These are phyloP conservation scores for Lycopodina hypogea DNA, from an alignment of 37 sponge, comb jelly and placozoan species.

Conservation along the genomic window DNA sequence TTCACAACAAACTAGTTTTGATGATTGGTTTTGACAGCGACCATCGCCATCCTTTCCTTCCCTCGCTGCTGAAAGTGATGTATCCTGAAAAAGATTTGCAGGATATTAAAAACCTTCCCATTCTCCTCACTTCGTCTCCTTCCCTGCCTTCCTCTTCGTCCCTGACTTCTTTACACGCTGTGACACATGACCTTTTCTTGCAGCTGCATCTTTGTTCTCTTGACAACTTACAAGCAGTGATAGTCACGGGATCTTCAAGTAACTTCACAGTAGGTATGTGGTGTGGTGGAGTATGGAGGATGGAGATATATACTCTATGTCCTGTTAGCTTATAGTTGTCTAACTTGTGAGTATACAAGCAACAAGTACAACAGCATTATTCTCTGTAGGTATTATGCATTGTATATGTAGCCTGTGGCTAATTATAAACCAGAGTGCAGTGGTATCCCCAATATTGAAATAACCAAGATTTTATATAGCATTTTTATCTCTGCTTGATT, in stretches of 20 bases:
- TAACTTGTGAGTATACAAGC: too few species aligned
- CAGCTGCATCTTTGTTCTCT: constrained; percentile 3
- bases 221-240: constrained; percentile 3
- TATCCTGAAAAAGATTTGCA: not conserved
- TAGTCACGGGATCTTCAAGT: constrained; percentile 2
- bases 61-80: not conserved
- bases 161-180: not conserved
- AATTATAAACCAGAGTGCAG: too few species aligned
- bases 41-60: constrained; percentile 20
- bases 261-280: constrained; percentile 30
- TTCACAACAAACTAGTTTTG: constrained; percentile 18
- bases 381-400: too few species aligned
- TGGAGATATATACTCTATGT: not conserved
- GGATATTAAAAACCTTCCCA: constrained; percentile 8
- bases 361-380: too few species aligned
- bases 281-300: not conserved
- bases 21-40: constrained; percentile 32
- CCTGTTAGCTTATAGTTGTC: too few species aligned
- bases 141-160: too few species aligned
- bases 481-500: too few species aligned
- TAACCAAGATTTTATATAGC: too few species aligned
- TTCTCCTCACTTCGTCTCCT: constrained; percentile 17
- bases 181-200: not conserved
- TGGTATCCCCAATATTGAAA: too few species aligned
- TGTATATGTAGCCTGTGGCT: too few species aligned